A percentile compares a stretch with the other conserved stretches of the same genome.
These are phyloP conservation scores for Ceyx melanurus DNA, from an alignment of 2,113 vertebrate genomes.

Conservation along the genomic window DNA sequence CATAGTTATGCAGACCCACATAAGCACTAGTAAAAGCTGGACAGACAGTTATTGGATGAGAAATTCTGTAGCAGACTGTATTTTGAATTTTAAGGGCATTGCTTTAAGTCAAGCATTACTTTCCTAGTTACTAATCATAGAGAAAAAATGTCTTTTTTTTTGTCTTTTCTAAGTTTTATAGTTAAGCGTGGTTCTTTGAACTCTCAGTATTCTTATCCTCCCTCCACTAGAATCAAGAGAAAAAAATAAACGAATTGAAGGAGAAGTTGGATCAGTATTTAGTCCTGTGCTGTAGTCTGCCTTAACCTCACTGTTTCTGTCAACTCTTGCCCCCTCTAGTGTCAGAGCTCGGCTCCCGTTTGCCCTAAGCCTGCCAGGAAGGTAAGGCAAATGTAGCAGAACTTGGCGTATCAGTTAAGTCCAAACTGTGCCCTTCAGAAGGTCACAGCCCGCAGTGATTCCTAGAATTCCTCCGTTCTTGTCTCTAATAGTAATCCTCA, in stretches of 20 bases:
- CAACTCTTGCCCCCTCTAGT: constrained; percentile 53
- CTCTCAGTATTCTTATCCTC: neutral
- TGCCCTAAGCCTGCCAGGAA: neutral
- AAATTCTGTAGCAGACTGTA: neutral
- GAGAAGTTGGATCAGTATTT: neutral
- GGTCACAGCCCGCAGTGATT: neutral
- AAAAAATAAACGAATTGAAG: neutral
- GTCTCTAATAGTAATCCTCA: neutral
- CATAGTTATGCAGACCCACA: neutral
- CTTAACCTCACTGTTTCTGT: neutral
- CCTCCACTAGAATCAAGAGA: neutral
- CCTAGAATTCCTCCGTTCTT: neutral
- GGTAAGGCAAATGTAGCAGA: neutral
- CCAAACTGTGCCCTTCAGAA: constrained; percentile 17
- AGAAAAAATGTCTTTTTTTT: neutral
- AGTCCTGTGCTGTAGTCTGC: neutral
- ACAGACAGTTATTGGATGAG: neutral
- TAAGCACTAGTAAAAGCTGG: neutral
- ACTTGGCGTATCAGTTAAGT: neutral
- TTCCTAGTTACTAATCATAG: neutral
- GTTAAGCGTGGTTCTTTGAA: neutral
- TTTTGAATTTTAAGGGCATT: neutral
- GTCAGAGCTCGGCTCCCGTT: neutral
- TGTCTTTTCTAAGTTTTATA: neutral
- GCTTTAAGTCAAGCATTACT: neutral